These are phyloP conservation scores for Hypomecis atomaria DNA, from an alignment of 2,888 invertebrate species.

Conservation along the genomic window DNA sequence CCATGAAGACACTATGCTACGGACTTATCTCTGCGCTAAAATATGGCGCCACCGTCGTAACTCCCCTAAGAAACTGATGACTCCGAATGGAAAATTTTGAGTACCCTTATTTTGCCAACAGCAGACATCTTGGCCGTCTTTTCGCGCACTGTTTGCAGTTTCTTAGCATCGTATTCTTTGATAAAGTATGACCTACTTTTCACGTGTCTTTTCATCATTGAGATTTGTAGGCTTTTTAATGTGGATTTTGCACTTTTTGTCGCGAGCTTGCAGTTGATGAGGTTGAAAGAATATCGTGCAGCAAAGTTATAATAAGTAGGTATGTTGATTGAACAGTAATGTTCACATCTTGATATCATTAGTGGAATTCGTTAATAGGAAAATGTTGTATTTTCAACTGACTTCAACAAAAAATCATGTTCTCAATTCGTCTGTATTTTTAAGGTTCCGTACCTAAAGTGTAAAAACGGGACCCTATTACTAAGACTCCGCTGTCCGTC, in stretches of 20 bases:
- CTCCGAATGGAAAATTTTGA: background rate
- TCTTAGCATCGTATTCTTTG: slow-evolving; percentile 31
- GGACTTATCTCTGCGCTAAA: background rate
- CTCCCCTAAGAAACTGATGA: background rate
- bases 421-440: too few species aligned
- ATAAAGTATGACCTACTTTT: slow-evolving; percentile 35
- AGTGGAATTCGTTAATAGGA: too few species aligned
- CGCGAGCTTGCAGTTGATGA: background rate
- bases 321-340: too few species aligned
- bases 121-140: slow-evolving; percentile 8
- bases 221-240: background rate
- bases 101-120: background rate
- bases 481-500: too few species aligned
- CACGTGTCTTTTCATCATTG: slow-evolving; percentile 11
- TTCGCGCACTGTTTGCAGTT: slow-evolving; percentile 31
- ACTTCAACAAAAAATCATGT: too few species aligned
- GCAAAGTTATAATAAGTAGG: too few species aligned
- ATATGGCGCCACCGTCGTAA: background rate
- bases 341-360: too few species aligned
- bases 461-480: too few species aligned
- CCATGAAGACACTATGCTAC: slow-evolving; percentile 30
- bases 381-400: too few species aligned
- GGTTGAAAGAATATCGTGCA: too few species aligned
- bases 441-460: too few species aligned
- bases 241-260: background rate